A percentile compares a stretch with the other conserved stretches of the same genome.
These are phyloP conservation scores for Rhorus exstirpatorius DNA, from an alignment of 2,888 invertebrate species.

Conservation along the genomic window DNA sequence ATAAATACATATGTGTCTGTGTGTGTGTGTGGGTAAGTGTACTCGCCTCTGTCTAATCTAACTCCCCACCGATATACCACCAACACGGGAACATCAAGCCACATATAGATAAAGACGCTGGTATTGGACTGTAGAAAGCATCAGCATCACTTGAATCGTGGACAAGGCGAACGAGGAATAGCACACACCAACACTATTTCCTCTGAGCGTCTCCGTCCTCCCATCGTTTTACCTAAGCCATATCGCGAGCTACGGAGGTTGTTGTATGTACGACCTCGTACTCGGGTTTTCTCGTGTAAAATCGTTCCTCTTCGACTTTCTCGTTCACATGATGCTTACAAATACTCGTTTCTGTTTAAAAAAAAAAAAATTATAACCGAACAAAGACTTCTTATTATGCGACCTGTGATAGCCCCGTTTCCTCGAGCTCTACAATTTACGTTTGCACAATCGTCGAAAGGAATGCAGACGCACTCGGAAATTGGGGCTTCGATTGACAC, in stretches of 20 bases:
- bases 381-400: too few species aligned
- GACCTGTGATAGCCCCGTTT: too few species aligned
- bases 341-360: too few species aligned
- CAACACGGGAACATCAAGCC: conserved; percentile 67
- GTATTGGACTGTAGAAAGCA: conserved; percentile 57
- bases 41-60: conserved; percentile 81
- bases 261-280: conserved; percentile 78
- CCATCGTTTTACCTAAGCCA: conserved; percentile 72
- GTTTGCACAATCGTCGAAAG: too few species aligned
- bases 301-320: conserved; percentile 82
- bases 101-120: conserved; percentile 55
- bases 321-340: conserved; percentile 67
- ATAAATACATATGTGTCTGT: conserved; percentile 37
- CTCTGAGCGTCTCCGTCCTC: conserved; percentile 73
- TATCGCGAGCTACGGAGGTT: conserved; percentile 76
- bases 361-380: too few species aligned
- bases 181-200: conserved; percentile 72
- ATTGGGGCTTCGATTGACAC: conserved; percentile 44
- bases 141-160: conserved; percentile 71
- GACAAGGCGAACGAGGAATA: conserved; percentile 47
- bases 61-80: conserved; percentile 81
- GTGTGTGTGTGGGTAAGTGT: conserved; percentile 17
- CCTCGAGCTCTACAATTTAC: too few species aligned
- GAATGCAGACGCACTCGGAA: too few species aligned
- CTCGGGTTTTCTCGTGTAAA: conserved; percentile 81